Conservation (phyloP, 2,797 vertebrate species). For the Macropodus opercularis region DNA sequence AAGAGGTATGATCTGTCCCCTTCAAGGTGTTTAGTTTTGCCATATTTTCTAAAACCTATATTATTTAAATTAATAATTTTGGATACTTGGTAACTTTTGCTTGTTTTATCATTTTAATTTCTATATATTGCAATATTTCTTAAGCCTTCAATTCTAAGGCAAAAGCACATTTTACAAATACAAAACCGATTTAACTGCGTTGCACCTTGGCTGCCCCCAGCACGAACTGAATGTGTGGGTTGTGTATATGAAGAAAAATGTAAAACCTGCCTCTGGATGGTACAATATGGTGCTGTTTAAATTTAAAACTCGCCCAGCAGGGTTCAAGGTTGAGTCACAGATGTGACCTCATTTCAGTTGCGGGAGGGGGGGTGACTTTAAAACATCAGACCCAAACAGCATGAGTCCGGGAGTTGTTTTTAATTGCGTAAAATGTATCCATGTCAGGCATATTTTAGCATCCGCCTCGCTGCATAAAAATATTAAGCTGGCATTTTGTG, state of each 20-base stretch:
- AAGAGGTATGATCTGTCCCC: constrained; percentile 85
- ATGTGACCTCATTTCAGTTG: no score
- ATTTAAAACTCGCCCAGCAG: background rate
- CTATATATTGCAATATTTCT: background rate
- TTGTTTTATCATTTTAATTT: background rate
- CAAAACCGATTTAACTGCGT: constrained; percentile 20
- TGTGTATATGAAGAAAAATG: constrained; percentile 2
- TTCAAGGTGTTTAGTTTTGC: background rate
- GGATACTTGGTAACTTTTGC: background rate
- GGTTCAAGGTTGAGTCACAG: no score
- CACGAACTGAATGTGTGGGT: constrained; percentile 33
- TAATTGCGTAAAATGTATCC: background rate
- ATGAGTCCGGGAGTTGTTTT: background rate
- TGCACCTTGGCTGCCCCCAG: constrained; percentile 75
- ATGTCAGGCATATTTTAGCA: accelerated
- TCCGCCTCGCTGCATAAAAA: background rate
- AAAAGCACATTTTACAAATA: constrained; percentile 29
- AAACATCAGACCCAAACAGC: background rate
- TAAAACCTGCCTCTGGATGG: background rate
- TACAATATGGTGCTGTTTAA: background rate
- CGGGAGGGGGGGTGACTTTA: no score
- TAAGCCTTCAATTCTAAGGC: background rate
- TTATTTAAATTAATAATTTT: background rate
- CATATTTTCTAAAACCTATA: background rate
- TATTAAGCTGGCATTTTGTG: background rate